Evolutionary conservation across 1,140 invertebrate species (phyloP).

Genomic region (Lepidotrigona ventralis): DNA sequence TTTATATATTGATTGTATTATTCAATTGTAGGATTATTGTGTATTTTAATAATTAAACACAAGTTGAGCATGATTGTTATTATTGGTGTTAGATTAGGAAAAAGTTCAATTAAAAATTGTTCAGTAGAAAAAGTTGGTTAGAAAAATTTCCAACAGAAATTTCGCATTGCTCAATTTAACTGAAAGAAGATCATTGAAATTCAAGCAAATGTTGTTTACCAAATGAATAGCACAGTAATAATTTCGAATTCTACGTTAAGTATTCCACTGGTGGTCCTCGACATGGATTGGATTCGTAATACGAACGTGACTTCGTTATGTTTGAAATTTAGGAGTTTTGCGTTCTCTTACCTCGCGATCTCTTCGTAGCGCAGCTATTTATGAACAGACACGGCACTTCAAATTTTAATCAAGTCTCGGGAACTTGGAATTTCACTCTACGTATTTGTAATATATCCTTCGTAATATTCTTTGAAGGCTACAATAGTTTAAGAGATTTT

Average conservation of each 20-base stretch:
- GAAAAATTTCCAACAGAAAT: not conserved
- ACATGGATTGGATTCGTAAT: not conserved
- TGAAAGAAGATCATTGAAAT: not conserved
- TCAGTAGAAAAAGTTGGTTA: not conserved
- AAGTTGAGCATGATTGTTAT: no score
- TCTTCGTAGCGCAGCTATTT: not conserved
- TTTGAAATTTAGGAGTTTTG: not conserved
- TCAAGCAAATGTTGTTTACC: not conserved
- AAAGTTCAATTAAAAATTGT: not conserved
- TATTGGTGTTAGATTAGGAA: no score
- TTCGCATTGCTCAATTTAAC: not conserved
- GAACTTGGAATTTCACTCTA: not conserved
- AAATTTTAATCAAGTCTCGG: not conserved
- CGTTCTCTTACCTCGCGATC: not conserved
- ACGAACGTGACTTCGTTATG: constrained; percentile 7
- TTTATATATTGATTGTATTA: not conserved
- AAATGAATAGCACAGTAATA: not conserved
- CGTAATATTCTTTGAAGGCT: not conserved
- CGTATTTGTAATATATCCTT: not conserved
- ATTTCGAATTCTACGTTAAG: not conserved
- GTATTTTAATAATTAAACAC: no score
- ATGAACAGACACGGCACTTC: not conserved
- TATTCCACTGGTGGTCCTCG: not conserved
- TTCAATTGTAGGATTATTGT: no score
- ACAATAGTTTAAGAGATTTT: not conserved